Percentiles rank a stretch among this genome's conserved stretches.
Conservation (phyloP, 1,140 invertebrate species). For the Brachionus koreanus region DNA sequence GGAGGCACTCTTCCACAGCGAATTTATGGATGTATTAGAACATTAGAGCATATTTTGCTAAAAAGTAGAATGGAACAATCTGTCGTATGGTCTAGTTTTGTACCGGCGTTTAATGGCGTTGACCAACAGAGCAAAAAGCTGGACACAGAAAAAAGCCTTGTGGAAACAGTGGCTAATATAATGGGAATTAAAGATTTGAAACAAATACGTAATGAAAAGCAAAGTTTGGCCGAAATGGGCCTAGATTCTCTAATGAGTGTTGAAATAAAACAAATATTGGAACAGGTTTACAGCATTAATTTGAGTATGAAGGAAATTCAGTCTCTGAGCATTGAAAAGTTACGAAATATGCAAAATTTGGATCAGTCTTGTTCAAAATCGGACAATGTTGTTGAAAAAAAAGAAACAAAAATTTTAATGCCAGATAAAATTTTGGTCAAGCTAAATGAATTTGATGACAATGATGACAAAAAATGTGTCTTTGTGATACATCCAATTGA, state of each 20-base stretch:
- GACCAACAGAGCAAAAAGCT: conserved; percentile 40
- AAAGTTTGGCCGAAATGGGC: conserved; percentile 81
- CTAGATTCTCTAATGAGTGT: conserved; percentile 97
- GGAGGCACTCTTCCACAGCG: conserved; percentile 87
- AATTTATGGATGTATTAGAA: conserved; percentile 77
- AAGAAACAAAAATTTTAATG: conserved; percentile 57
- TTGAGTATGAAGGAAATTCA: conserved; percentile 53
- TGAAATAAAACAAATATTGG: conserved; percentile 91
- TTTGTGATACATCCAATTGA: conserved; percentile 87
- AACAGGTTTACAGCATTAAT: conserved; percentile 75
- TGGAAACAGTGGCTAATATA: conserved; percentile 55
- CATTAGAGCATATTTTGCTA: conserved; percentile 81
- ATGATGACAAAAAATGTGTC: conserved; percentile 58
- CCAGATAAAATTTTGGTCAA: conserved; percentile 59
- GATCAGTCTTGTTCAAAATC: conserved; percentile 63
- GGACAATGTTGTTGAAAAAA: conserved; percentile 50
- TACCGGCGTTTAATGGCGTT: conserved; percentile 52
- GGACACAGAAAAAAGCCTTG: conserved; percentile 47
- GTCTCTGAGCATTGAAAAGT: conserved; percentile 82
- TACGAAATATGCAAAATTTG: conserved; percentile 62
- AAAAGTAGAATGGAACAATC: conserved; percentile 72
- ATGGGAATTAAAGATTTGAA: conserved; percentile 72
- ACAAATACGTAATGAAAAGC: conserved; percentile 66
- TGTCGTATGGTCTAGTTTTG: conserved; percentile 68
- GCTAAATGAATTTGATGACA: conserved; percentile 57